Percentiles rank a stretch among this genome's conserved stretches.
phyloP scores from a whole-genome alignment of 1,140 invertebrate genomes.

The Sarcophaga bullata region DNA sequence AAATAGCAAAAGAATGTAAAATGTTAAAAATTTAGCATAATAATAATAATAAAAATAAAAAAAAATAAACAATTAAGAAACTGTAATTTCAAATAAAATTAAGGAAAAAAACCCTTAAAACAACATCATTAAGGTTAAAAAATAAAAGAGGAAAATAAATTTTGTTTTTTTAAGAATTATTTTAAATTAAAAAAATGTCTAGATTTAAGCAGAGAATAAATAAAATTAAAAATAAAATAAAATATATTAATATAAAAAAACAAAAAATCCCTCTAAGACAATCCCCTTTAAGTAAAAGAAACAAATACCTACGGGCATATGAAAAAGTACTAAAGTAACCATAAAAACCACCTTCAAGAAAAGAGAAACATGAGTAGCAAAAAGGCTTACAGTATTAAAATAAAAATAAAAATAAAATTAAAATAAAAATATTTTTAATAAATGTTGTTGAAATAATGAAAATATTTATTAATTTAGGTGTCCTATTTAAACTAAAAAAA shows the following conservation, averaged over 20 bases:
- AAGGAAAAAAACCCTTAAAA: not conserved
- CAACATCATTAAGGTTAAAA: not conserved
- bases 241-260: not conserved
- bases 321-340: slow-evolving; percentile 48
- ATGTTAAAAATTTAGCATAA: too few relatives aligned
- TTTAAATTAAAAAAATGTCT: slow-evolving; percentile 43
- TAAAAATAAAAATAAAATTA: slow-evolving; percentile 44
- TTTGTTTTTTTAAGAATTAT: slow-evolving; percentile 30
- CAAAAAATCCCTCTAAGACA: slow-evolving; percentile 53
- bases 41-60: not conserved
- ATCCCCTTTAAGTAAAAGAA: slow-evolving; percentile 52
- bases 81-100: slow-evolving; percentile 65
- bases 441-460: slow-evolving; percentile 43
- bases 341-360: slow-evolving; percentile 25
- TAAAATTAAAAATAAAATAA: not conserved
- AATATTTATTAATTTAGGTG: slow-evolving; percentile 42
- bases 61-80: slow-evolving; percentile 59
- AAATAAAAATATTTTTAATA: slow-evolving; percentile 33
- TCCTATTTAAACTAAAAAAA: slow-evolving; percentile 34
- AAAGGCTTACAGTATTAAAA: slow-evolving; percentile 35
- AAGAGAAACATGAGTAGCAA: not conserved
- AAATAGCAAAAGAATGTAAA: too few relatives aligned
- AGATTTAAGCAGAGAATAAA: slow-evolving; percentile 20
- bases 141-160: slow-evolving; percentile 7
- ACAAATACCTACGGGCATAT: slow-evolving; percentile 43